Percentiles rank a stretch among this genome's conserved stretches.
Evolutionary conservation across 2,888 invertebrate species (phyloP).

Genomic region (Rhyacophila evoluta): DNA sequence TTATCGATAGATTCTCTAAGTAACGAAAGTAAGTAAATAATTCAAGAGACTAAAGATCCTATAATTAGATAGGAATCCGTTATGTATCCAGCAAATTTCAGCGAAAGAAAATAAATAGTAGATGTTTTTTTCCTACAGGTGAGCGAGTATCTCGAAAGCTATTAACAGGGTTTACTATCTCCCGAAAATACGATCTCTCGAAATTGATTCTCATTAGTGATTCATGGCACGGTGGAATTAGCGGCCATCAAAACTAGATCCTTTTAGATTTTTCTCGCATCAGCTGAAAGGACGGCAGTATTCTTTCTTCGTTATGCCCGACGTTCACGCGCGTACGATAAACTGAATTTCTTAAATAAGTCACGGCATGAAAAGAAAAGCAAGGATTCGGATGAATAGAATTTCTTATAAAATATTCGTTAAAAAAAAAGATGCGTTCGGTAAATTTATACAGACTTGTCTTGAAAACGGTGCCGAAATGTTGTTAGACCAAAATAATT

Average conservation of each 20-base stretch:
- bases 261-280: conserved; percentile 7
- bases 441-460: too few species aligned
- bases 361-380: not conserved
- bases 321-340: not conserved
- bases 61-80: too few species aligned
- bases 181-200: not conserved
- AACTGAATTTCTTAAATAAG: conserved; percentile 1
- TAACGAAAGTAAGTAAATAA: too few species aligned
- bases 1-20: too few species aligned
- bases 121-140: not conserved
- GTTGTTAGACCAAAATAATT: too few species aligned
- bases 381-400: too few species aligned
- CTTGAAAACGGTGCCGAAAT: too few species aligned
- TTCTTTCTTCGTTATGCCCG: not conserved
- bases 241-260: conserved; percentile 3
- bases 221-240: not conserved
- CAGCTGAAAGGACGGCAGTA: not conserved
- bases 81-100: too few species aligned
- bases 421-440: too few species aligned
- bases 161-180: not conserved
- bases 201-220: not conserved
- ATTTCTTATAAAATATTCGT: too few species aligned
- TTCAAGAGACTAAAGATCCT: too few species aligned
- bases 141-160: not conserved
- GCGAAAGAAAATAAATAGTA: too few species aligned